These are phyloP conservation scores for Rhinolophus ferrumequinum DNA, from an alignment of 2,113 vertebrate species.

Conservation along the genomic window DNA sequence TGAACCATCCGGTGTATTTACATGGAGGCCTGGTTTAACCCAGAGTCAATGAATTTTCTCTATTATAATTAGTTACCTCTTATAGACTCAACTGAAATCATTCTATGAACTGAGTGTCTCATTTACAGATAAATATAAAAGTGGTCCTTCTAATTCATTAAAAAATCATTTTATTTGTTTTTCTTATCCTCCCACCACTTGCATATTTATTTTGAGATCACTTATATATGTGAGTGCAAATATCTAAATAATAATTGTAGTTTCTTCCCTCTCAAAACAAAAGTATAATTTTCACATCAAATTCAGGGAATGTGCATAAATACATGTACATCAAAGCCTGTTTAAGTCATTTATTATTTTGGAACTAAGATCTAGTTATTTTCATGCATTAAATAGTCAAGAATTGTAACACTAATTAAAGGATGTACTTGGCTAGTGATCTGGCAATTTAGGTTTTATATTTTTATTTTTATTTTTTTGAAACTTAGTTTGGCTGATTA, in stretches of 20 bases:
- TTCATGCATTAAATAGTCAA: neutral
- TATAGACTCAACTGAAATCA: neutral
- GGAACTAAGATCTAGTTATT: neutral
- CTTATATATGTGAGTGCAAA: neutral
- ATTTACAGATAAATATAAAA: neutral
- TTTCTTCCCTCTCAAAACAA: neutral
- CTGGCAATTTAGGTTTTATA: neutral
- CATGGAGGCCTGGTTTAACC: neutral
- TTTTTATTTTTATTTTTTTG: neutral
- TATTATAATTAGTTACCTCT: neutral
- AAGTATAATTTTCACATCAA: neutral
- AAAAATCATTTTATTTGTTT: neutral
- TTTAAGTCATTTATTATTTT: neutral
- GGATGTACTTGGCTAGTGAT: neutral
- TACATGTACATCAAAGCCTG: neutral
- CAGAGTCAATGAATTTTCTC: neutral
- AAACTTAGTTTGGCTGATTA: neutral
- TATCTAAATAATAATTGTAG: neutral
- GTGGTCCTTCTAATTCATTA: neutral
- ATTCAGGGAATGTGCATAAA: neutral
- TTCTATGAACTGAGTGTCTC: neutral
- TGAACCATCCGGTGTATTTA: neutral
- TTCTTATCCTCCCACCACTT: neutral
- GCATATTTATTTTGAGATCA: neutral
- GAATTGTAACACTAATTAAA: conserved; percentile 42